phyloP scores from a whole-genome alignment of 2,113 vertebrate genomes.

The Perca flavescens region DNA sequence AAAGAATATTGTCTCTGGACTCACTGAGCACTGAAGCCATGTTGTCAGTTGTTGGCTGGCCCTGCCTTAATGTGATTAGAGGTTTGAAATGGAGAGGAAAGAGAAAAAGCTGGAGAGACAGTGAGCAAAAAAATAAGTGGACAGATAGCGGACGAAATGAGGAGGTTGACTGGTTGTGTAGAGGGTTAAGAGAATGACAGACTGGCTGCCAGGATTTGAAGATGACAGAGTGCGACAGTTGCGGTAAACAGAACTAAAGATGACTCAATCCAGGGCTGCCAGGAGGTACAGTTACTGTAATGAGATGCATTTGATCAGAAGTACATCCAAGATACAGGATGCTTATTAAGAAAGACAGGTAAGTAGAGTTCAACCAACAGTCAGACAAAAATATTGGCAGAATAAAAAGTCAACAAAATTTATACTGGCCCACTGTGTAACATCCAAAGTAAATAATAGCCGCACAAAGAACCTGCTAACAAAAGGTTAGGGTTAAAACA shows the following conservation, averaged over 20 bases:
- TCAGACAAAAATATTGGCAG: constrained; percentile 26
- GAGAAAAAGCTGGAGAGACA: constrained; percentile 34
- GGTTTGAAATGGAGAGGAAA: constrained; percentile 45
- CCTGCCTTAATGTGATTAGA: constrained; percentile 54
- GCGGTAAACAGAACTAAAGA: constrained; percentile 51
- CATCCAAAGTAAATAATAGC: not conserved
- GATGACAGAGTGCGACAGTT: constrained; percentile 53
- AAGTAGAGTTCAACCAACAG: constrained; percentile 35
- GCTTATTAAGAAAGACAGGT: constrained; percentile 51
- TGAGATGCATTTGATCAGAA: constrained; percentile 63
- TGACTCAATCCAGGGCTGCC: constrained; percentile 50
- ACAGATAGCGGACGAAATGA: constrained; percentile 33
- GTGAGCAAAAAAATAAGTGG: constrained; percentile 14
- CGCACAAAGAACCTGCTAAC: not conserved
- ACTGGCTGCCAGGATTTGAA: constrained; percentile 40
- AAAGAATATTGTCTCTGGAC: constrained; percentile 29
- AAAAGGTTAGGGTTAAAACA: not conserved
- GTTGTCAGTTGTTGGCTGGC: constrained; percentile 37
- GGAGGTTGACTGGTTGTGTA: constrained; percentile 44
- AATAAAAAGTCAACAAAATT: constrained; percentile 33
- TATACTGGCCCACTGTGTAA: constrained; percentile 7
- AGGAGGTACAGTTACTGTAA: constrained; percentile 56
- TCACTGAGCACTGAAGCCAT: constrained; percentile 22
- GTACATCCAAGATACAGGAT: constrained; percentile 44
- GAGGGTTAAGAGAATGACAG: constrained; percentile 44